Evolutionary conservation across 2,113 vertebrate genomes (phyloP), one percentile per base, ranked within the genome.

Genomic region (Phylloscopus trochiloides): DNA sequence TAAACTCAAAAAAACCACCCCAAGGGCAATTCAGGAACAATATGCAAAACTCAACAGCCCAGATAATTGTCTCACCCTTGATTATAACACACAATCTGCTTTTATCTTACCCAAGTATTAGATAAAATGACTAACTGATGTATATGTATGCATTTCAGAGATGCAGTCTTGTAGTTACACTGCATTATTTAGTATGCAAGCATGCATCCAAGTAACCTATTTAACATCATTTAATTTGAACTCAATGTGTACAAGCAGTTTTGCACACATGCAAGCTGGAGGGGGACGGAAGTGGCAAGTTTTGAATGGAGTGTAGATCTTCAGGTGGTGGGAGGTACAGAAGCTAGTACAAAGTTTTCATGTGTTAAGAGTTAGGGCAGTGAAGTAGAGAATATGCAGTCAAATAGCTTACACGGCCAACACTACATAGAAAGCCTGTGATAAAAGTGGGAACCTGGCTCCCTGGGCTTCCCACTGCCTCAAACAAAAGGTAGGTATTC

Each of bases 401-500:
- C 34, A 34, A 7, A 34, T 34, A 34, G 25, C 7, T 76, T n/a
- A 62, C 11, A 22, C 1, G 2, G 26, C 34, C 50, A 66, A 50
- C 0, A 0, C 20, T 57, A 21, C 9, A 4, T 0, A 31, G 36
- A 28, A 82, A 88, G 21, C 6, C 52, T 67, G 9, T 6, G 34
- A 6, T 20, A 80, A 74, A 50, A 79, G 6, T 9, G 4, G 15
- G 32, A 86, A 40, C 15, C 9, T 24, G 43, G 17, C 12, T 79
- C 14, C 18, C 12, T 26, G 32, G 9, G 13, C 9, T 54, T 77
- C 15, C 45, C 22, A 4, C 9, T 16, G 28, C 32, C 32, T 73
- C 54, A 47, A 83, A 61, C 13, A 82, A 63, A 68, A 88, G 7
- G 14, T 0, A 67, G 29, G 1, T 6, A 1, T 31, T 83, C 43